Conservation (phyloP, 37 sponge, comb jelly and placozoan species). For the Cliona cf. orientalis region DNA sequence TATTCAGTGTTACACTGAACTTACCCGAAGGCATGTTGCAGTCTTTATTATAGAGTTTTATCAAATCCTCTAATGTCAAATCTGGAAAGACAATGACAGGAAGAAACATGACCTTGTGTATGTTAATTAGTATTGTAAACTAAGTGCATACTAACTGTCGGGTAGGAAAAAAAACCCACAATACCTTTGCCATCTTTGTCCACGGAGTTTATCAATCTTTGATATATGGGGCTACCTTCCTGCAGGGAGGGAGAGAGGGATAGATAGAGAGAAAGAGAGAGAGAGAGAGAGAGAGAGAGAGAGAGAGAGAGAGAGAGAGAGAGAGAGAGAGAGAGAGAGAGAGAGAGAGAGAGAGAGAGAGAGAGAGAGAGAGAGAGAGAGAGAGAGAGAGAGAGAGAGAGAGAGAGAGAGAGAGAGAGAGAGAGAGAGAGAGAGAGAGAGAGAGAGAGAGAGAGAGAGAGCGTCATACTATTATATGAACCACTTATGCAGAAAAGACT, state of each 20-base stretch:
- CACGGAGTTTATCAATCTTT: not conserved
- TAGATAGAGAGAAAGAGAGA: too few species aligned
- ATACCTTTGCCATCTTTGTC: not conserved
- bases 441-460: too few species aligned
- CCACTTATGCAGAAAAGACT: too few species aligned
- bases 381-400: too few species aligned
- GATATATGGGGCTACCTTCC: not conserved
- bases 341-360: not conserved
- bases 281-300: not conserved
- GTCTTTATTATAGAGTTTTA: conserved; percentile 22
- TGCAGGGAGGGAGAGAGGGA: not conserved
- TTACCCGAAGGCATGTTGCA: conserved; percentile 7
- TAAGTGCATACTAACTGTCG: too few species aligned
- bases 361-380: not conserved
- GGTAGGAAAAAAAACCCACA: too few species aligned
- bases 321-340: not conserved
- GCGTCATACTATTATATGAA: too few species aligned
- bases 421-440: too few species aligned
- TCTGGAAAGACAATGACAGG: not conserved
- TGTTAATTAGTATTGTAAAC: not conserved
- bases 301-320: not conserved
- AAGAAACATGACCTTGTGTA: not conserved
- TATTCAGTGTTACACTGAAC: not conserved
- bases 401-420: too few species aligned
- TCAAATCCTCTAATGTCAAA: conserved; percentile 3